A percentile compares a stretch with the other conserved stretches of the same genome.
Conservation (phyloP, 2,888 invertebrate species). For the Nomada ferruginata region DNA sequence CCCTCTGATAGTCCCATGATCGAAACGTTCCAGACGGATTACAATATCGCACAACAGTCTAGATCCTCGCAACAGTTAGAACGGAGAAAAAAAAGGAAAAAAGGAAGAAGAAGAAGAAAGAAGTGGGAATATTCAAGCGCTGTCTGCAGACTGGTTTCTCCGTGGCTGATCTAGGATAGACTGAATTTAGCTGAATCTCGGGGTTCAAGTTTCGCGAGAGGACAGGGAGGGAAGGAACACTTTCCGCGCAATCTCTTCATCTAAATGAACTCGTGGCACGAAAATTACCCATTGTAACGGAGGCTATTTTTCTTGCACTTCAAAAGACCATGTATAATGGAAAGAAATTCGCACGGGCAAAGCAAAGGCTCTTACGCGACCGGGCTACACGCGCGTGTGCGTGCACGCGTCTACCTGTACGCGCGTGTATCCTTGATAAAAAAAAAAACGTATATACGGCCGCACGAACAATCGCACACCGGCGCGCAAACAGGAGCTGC, state of each 20-base stretch:
- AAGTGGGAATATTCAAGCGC: background rate
- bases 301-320: constrained; percentile 58
- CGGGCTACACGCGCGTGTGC: background rate
- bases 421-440: constrained; percentile 1
- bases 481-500: constrained; percentile 36
- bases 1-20: background rate
- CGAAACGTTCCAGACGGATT: background rate
- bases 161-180: constrained; percentile 28
- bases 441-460: constrained; percentile 9
- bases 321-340: constrained; percentile 44
- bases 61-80: background rate
- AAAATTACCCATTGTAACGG: constrained; percentile 58
- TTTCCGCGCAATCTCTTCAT: constrained; percentile 44
- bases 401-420: background rate
- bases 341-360: constrained; percentile 51
- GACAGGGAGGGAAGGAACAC: constrained; percentile 14
- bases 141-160: background rate
- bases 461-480: constrained; percentile 47
- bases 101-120: background rate
- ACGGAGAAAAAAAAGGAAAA: background rate
- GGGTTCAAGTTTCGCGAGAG: constrained; percentile 24
- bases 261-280: constrained; percentile 57
- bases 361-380: constrained; percentile 18
- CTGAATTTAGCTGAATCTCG: constrained; percentile 43
- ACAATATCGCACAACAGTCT: background rate